Evolutionary conservation across 2,888 invertebrate genomes (phyloP).

Genomic region (Lapara coniferarum): DNA sequence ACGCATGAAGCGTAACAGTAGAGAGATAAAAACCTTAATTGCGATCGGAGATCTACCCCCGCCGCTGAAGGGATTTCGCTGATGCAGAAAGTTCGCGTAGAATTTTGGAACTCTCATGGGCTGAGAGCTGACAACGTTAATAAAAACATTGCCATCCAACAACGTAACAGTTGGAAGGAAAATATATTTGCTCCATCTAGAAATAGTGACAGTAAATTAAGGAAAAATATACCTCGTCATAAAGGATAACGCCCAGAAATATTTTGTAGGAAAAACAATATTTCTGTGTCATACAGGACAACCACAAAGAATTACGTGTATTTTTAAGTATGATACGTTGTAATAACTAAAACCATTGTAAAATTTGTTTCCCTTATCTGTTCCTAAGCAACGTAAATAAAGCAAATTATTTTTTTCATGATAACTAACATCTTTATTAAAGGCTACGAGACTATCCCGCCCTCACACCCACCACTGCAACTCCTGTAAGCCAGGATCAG

Average conservation of each 20-base stretch:
- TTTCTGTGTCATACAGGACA: background rate
- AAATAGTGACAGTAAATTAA: background rate
- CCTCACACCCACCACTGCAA: too few species aligned
- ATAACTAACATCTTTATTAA: too few species aligned
- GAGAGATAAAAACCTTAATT: slow-evolving; percentile 49
- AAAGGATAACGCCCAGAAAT: background rate
- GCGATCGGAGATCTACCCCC: slow-evolving; percentile 42
- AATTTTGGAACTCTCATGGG: slow-evolving; percentile 32
- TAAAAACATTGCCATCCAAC: background rate
- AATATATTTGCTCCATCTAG: background rate
- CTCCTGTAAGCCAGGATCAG: too few species aligned
- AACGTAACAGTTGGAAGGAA: background rate
- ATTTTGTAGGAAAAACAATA: background rate
- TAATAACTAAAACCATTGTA: too few species aligned
- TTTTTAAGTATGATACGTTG: too few species aligned
- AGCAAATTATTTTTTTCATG: too few species aligned
- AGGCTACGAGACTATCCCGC: too few species aligned
- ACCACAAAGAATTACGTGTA: background rate
- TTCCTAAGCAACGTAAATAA: too few species aligned
- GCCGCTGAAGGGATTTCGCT: slow-evolving; percentile 46
- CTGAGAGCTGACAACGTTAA: background rate
- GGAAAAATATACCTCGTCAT: background rate
- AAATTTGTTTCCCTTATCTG: too few species aligned
- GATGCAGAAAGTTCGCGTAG: slow-evolving; percentile 37
- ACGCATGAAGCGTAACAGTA: slow-evolving; percentile 39